Base-by-base conservation (phyloP, 2,113 vertebrate genomes). In the Calidris pygmaea region DNA sequence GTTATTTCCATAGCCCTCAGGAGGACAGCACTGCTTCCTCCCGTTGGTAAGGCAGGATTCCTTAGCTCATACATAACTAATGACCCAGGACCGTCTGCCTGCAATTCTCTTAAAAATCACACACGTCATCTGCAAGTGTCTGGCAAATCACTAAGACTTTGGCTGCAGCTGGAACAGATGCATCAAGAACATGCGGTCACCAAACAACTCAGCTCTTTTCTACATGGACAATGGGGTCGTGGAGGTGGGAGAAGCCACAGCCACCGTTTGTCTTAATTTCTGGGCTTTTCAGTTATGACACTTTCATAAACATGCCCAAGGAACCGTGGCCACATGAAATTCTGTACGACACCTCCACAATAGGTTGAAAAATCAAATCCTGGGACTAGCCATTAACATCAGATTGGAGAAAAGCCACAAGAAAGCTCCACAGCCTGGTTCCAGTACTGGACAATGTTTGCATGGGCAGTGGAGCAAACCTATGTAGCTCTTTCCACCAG, bases 1-100 rank as follows among this genome's bases (percentile, higher is more conserved):
- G 88, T 47, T 68, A 85, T 75, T 68, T 94, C 53, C 92, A 87
- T 7, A 79, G 89, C 55, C 67, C 89, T 65, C 84, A 45, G 37
- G 95, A 92, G 80, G 47, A 91, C 52, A 43, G 43, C 71, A 34
- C 87, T 87, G 94, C 71, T 95, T 92, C 93, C 91, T 87, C 91
- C 68, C 26, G 1, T 8, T 21, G 66, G 65, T 1, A 53, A 23
- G 12, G 2, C 59, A 66, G 82, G 58, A 87, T 85, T 87, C 82
- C 78, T 93, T 10, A 79, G 74, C 92, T 95, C 85, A 87, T 72
- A 90, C 94, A 79, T 68, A 93, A 87, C 80, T 18, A 72, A 87
- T 1, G 6, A 63, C 43, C 43, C 53, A 35, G 71, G 52, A 91
- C 58, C 0, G 10, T 19, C 81, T 66, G 81, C 50, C 81, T 89